Conservation (phyloP, 2,113 vertebrate genomes). For the Engraulis encrasicolus region DNA sequence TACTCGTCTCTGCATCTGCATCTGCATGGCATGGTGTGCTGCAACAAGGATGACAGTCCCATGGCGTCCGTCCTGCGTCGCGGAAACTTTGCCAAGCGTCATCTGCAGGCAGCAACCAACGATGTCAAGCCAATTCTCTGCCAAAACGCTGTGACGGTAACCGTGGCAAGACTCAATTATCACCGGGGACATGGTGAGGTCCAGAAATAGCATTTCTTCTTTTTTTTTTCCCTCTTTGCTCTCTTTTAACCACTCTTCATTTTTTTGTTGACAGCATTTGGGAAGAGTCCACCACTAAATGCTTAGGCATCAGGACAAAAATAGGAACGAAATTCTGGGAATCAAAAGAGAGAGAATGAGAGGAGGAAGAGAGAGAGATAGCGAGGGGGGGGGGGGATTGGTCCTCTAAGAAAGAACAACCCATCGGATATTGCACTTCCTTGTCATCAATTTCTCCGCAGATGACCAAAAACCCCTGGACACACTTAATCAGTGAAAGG, state of each 20-base stretch:
- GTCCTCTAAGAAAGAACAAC: constrained; percentile 59
- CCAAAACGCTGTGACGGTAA: constrained; percentile 48
- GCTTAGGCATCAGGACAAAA: constrained; percentile 3
- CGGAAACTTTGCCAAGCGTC: constrained; percentile 48
- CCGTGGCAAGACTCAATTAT: constrained; percentile 56
- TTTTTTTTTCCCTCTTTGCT: constrained; percentile 21
- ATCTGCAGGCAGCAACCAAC: no score
- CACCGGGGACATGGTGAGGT: constrained; percentile 41
- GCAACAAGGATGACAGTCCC: constrained; percentile 31
- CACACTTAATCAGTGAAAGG: constrained; percentile 81
- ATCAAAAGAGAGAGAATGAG: constrained; percentile 10
- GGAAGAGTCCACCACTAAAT: constrained; percentile 31
- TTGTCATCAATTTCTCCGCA: constrained; percentile 72
- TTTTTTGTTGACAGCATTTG: constrained; percentile 14
- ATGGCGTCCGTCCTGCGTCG: constrained; percentile 48
- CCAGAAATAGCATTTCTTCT: constrained; percentile 60
- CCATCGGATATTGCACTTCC: constrained; percentile 66
- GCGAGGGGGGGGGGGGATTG: no score
- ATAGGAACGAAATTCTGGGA: background rate
- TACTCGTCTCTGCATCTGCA: constrained; percentile 35
- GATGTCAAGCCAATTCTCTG: constrained; percentile 51
- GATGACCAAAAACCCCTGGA: constrained; percentile 74
- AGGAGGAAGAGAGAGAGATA: no score
- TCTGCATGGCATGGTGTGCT: constrained; percentile 39
- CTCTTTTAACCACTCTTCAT: constrained; percentile 13